These are phyloP conservation scores for Takifugu ocellatus DNA, from an alignment of 2,797 vertebrate genomes.

Conservation along the genomic window DNA sequence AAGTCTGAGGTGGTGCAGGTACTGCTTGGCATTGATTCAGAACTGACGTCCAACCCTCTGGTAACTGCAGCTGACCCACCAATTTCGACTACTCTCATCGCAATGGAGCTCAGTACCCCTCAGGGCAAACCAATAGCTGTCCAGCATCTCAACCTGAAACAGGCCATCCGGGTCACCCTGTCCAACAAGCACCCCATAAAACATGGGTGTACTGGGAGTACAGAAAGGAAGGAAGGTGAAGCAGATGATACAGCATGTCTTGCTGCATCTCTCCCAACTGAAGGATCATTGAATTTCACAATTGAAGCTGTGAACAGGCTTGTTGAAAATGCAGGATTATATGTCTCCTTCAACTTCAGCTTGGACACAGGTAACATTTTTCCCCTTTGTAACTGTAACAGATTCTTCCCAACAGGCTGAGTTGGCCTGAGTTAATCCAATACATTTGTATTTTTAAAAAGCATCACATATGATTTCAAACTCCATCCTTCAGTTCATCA, in stretches of 20 bases:
- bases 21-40: slow-evolving; percentile 57
- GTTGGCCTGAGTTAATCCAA: no score
- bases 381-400: no score
- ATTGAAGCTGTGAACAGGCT: slow-evolving; percentile 54
- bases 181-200: slow-evolving; percentile 33
- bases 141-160: slow-evolving; percentile 61
- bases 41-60: slow-evolving; percentile 37
- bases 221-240: neutral
- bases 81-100: slow-evolving; percentile 73
- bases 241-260: slow-evolving; percentile 35
- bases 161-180: slow-evolving; percentile 72
- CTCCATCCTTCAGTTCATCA: no score
- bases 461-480: no score
- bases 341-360: slow-evolving; percentile 72
- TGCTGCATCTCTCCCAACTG: slow-evolving; percentile 31
- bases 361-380: slow-evolving; percentile 65
- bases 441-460: no score
- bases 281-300: slow-evolving; percentile 64
- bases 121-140: slow-evolving; percentile 68
- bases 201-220: neutral
- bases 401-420: no score
- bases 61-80: slow-evolving; percentile 52
- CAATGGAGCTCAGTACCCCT: slow-evolving; percentile 76
- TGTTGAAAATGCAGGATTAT: slow-evolving; percentile 68
- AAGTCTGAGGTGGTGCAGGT: slow-evolving; percentile 74